Percentiles rank a stretch among this genome's conserved stretches.
Conservation (phyloP, 1,140 invertebrate species). For the Ptiloglossa arizonensis region DNA sequence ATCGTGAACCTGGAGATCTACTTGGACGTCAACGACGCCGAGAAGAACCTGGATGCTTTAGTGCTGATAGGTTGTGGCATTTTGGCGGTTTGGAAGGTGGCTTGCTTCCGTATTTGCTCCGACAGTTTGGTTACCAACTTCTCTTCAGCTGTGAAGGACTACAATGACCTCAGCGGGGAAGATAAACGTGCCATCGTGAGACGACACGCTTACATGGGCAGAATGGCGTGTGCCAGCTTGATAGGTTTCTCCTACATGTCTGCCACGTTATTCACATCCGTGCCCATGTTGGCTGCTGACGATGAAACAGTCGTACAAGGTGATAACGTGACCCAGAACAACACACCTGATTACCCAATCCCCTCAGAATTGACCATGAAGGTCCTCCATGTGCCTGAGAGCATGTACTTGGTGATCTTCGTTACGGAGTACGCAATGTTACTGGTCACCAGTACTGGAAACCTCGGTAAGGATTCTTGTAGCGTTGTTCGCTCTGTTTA, state of each 20-base stretch:
- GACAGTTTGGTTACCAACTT: slow-evolving; percentile 34
- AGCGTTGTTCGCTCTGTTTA: no score
- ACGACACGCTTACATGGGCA: slow-evolving; percentile 32
- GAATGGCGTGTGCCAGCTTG: slow-evolving; percentile 6
- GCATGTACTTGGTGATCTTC: slow-evolving; percentile 1
- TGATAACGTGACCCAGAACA: slow-evolving; percentile 4
- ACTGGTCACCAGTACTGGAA: slow-evolving; percentile 18
- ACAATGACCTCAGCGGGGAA: background rate
- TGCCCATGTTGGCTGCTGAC: slow-evolving; percentile 2
- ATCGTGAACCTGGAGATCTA: slow-evolving; percentile 22
- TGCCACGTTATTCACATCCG: slow-evolving; percentile 1
- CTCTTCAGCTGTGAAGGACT: slow-evolving; percentile 34
- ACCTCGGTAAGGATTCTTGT: slow-evolving; percentile 59
- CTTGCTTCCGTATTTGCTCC: slow-evolving; percentile 15
- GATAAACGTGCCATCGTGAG: slow-evolving; percentile 28
- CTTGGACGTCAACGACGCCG: slow-evolving; percentile 22
- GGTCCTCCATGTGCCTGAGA: background rate
- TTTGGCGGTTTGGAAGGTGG: slow-evolving; percentile 26
- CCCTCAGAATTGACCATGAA: slow-evolving; percentile 16
- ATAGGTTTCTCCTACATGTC: slow-evolving; percentile 39
- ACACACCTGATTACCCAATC: slow-evolving; percentile 11
- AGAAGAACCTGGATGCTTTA: slow-evolving; percentile 30
- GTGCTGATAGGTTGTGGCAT: slow-evolving; percentile 15
- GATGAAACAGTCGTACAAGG: no score
- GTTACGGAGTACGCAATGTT: slow-evolving; percentile 2